phyloP scores from a whole-genome alignment of 2,888 invertebrate species.

The Erebia epiphron region DNA sequence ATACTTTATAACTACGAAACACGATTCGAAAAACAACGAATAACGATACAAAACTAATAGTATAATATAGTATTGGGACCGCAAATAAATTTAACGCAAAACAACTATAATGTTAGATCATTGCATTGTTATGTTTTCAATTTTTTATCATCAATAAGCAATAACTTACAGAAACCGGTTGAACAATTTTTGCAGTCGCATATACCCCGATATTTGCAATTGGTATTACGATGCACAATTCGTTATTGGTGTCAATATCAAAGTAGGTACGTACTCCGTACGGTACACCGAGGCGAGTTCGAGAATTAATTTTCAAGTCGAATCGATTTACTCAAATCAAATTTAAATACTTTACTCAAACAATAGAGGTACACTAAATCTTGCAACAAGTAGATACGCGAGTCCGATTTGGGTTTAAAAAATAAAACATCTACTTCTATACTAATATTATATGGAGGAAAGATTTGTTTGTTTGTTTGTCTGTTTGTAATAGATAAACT shows the following conservation, averaged over 20 bases:
- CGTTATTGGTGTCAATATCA: constrained; percentile 50
- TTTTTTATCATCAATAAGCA: neutral
- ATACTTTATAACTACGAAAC: constrained; percentile 1
- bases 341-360: too few relatives aligned
- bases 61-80: neutral
- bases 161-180: constrained; percentile 1
- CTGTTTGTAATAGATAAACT: too few relatives aligned
- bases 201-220: constrained; percentile 38
- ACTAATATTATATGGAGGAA: too few relatives aligned
- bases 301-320: constrained; percentile 48
- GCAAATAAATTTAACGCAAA: constrained; percentile 6
- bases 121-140: constrained; percentile 9
- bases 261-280: too few relatives aligned
- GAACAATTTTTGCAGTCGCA: constrained; percentile 5
- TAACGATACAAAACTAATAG: too few relatives aligned
- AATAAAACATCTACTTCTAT: too few relatives aligned
- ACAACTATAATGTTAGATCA: constrained; percentile 15
- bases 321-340: constrained; percentile 51
- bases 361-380: too few relatives aligned
- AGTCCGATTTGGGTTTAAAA: too few relatives aligned
- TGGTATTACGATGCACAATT: constrained; percentile 35
- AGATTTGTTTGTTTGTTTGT: too few relatives aligned
- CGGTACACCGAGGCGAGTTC: constrained; percentile 42
- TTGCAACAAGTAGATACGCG: too few relatives aligned
- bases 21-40: neutral